Conservation (phyloP, 2,888 invertebrate genomes). For the Rhopalosiphum nymphaeae region DNA sequence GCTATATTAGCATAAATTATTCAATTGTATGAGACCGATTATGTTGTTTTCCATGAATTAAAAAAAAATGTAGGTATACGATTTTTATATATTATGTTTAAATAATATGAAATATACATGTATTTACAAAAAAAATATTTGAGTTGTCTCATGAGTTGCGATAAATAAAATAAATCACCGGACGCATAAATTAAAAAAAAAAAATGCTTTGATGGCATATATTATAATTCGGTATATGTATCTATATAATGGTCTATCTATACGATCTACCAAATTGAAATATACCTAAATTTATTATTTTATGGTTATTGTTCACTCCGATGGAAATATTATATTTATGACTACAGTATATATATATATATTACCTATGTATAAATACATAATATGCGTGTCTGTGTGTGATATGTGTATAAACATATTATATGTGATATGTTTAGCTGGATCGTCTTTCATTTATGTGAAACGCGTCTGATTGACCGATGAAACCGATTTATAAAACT, state of each 20-base stretch:
- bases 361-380: neutral
- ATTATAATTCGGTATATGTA: neutral
- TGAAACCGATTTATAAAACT: neutral
- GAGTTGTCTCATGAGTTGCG: neutral
- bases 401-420: neutral
- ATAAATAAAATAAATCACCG: neutral
- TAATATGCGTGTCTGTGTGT: neutral
- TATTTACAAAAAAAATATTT: neutral
- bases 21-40: neutral
- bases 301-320: neutral
- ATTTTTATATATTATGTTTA: neutral
- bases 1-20: neutral
- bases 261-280: neutral
- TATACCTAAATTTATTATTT: neutral
- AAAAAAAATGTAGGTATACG: neutral
- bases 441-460: neutral
- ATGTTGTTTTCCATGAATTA: constrained; percentile 2
- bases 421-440: neutral
- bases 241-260: neutral
- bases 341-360: neutral
- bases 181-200: constrained; percentile 19
- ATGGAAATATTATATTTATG: neutral
- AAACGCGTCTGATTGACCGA: neutral
- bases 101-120: neutral
- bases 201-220: neutral